Evolutionary conservation across 1,140 invertebrate genomes (phyloP).

Genomic region (Papilio xuthus): DNA sequence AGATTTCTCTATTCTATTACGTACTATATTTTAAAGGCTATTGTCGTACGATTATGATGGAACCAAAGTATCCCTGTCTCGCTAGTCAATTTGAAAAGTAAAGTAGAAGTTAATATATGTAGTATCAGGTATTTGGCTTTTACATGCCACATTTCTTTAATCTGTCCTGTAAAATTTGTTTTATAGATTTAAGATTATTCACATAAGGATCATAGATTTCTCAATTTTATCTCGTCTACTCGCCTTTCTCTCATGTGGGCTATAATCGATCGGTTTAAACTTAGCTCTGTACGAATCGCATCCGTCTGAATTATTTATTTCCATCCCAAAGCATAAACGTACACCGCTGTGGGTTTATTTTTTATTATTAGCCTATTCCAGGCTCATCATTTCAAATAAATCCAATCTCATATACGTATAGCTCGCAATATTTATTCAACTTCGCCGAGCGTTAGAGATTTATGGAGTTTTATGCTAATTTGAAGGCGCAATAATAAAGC

Average conservation of each 20-base stretch:
- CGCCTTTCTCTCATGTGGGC: not conserved
- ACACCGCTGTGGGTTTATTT: not conserved
- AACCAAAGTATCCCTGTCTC: not conserved
- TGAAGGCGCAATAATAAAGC: constrained; percentile 20
- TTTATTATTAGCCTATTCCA: constrained; percentile 9
- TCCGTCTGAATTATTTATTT: constrained; percentile 52
- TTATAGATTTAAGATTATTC: too few relatives aligned
- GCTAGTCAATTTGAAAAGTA: not conserved
- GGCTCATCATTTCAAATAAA: not conserved
- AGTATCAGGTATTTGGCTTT: too few relatives aligned
- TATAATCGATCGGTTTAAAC: constrained; percentile 54
- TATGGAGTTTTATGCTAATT: constrained; percentile 19
- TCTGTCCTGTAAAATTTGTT: too few relatives aligned
- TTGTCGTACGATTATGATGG: not conserved
- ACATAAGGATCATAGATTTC: not conserved
- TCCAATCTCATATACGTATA: not conserved
- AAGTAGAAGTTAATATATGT: not conserved
- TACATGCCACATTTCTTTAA: too few relatives aligned
- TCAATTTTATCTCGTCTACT: not conserved
- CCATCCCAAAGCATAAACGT: constrained; percentile 37
- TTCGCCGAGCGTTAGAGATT: constrained; percentile 8
- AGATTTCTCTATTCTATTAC: constrained; percentile 48
- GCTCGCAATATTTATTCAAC: constrained; percentile 11
- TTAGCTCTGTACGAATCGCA: constrained; percentile 49
- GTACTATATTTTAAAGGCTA: not conserved